Conservation (phyloP, 2,113 vertebrate genomes). For the Equus przewalskii region DNA sequence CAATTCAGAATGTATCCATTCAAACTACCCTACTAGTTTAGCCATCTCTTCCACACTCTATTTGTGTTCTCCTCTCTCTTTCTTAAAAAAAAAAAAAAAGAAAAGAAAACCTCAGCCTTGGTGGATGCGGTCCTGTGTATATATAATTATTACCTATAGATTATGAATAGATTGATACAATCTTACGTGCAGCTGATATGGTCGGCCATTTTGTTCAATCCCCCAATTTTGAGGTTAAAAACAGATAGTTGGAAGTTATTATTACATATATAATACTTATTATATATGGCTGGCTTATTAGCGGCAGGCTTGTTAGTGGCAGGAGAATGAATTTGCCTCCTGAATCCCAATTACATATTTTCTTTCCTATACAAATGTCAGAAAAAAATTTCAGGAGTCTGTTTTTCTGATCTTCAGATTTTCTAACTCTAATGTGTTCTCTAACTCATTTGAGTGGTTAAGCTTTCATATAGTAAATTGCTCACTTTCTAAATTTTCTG, state of each 20-base stretch:
- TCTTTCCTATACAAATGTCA: neutral
- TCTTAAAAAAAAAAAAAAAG: too few relatives aligned
- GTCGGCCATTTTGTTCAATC: neutral
- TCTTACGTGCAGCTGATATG: neutral
- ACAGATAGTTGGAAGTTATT: neutral
- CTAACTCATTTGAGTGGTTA: neutral
- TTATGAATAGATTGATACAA: neutral
- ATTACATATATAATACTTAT: neutral
- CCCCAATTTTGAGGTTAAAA: neutral
- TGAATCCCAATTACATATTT: neutral
- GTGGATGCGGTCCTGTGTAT: neutral
- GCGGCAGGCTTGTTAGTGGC: neutral
- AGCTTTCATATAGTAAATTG: too few relatives aligned
- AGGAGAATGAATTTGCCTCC: neutral
- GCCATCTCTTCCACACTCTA: neutral
- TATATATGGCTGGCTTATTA: too few relatives aligned
- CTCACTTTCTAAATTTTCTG: too few relatives aligned
- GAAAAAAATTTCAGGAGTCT: neutral
- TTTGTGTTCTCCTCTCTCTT: neutral
- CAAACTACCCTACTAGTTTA: neutral
- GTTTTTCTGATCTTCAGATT: neutral
- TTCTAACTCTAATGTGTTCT: neutral
- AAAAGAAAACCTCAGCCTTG: neutral
- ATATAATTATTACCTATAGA: neutral
- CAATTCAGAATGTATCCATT: neutral